These are phyloP conservation scores for Machimus atricapillus DNA, from an alignment of 2,888 invertebrate species.

Conservation along the genomic window DNA sequence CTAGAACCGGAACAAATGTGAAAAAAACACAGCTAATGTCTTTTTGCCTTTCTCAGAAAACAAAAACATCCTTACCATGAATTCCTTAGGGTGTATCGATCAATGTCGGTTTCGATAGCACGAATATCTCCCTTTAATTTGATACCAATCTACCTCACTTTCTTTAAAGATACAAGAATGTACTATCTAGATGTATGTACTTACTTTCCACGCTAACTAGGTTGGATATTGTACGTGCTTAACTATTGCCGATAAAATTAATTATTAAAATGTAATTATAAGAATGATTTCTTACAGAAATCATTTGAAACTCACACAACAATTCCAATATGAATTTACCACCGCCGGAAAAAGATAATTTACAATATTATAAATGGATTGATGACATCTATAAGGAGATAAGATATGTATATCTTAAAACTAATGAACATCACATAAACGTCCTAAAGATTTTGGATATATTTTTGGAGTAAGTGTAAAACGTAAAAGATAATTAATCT, in stretches of 20 bases:
- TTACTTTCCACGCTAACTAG: too few relatives aligned
- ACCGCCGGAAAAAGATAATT: background rate
- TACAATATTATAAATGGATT: background rate
- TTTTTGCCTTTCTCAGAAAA: too few relatives aligned
- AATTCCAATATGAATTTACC: background rate
- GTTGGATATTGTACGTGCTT: too few relatives aligned
- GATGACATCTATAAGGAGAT: background rate
- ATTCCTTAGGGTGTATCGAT: too few relatives aligned
- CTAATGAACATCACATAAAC: background rate
- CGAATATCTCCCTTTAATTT: too few relatives aligned
- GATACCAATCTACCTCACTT: too few relatives aligned
- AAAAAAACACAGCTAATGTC: too few relatives aligned
- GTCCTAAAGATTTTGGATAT: background rate
- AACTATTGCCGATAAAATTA: background rate
- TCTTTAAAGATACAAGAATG: too few relatives aligned
- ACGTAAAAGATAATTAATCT: background rate
- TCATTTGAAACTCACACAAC: background rate
- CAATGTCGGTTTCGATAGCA: too few relatives aligned
- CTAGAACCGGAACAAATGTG: too few relatives aligned
- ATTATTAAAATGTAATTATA: background rate
- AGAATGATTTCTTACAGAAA: background rate
- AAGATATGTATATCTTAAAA: background rate
- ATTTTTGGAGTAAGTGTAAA: background rate
- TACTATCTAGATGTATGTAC: too few relatives aligned
- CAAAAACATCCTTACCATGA: too few relatives aligned